These are phyloP conservation scores for Ornithorhynchus anatinus DNA, from an alignment of 2,113 vertebrate genomes.

Conservation along the genomic window DNA sequence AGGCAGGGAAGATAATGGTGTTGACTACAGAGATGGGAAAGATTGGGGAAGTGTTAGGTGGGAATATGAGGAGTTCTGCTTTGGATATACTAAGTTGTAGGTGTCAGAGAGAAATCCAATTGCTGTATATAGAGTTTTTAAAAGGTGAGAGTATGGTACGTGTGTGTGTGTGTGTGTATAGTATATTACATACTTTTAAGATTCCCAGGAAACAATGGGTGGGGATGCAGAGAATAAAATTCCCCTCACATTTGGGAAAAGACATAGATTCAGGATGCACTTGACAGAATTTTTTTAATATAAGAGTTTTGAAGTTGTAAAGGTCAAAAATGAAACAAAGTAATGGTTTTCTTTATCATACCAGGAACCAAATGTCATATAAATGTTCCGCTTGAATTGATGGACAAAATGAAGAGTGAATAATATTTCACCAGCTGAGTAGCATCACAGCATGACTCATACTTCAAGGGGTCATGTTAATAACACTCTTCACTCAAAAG, in stretches of 20 bases:
- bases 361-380: constrained; percentile 15
- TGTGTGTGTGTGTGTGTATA: no score
- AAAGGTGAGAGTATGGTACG: no score
- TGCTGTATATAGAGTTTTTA: no score
- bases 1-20: no score
- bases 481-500: neutral
- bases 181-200: no score
- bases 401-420: neutral
- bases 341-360: neutral
- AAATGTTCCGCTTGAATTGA: constrained; percentile 27
- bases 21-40: no score
- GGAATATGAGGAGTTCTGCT: no score
- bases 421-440: neutral
- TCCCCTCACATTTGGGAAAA: neutral
- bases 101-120: no score
- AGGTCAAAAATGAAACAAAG: constrained; percentile 24
- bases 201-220: no score
- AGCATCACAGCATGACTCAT: neutral
- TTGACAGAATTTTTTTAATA: constrained; percentile 34
- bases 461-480: neutral
- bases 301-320: constrained; percentile 16
- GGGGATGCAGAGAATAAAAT: neutral
- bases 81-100: no score
- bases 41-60: no score
- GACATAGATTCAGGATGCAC: neutral